These are phyloP conservation scores for Setophaga kirtlandii DNA, from an alignment of 2,113 vertebrate genomes.

Conservation along the genomic window DNA sequence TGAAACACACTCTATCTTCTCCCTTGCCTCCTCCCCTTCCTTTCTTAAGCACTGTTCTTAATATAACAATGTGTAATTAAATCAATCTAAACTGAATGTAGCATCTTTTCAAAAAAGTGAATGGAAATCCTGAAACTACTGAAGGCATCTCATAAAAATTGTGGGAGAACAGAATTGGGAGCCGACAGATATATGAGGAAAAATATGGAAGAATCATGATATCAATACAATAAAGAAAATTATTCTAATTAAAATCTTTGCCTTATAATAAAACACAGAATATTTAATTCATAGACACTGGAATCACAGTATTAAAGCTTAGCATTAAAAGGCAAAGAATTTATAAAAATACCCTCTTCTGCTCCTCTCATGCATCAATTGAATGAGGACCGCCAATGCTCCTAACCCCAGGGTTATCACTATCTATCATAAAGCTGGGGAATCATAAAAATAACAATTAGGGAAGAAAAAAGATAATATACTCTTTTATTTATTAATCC, in stretches of 20 bases:
- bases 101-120: background rate
- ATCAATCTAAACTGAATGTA: background rate
- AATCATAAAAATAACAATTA: background rate
- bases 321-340: background rate
- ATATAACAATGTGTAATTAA: background rate
- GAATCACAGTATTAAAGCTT: background rate
- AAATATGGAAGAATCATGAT: background rate
- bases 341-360: background rate
- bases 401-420: background rate
- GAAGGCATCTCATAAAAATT: background rate
- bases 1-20: background rate
- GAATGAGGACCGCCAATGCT: background rate
- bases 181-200: background rate
- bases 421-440: background rate
- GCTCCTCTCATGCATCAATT: background rate
- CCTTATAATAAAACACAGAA: background rate
- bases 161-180: background rate
- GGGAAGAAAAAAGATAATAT: background rate
- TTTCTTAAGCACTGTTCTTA: background rate
- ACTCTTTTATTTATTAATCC: background rate
- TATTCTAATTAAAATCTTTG: background rate
- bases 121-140: background rate
- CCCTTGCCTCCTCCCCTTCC: rapidly evolving
- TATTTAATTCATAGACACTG: background rate
- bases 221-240: background rate